Percentiles rank a stretch among this genome's conserved stretches.
These are phyloP conservation scores for Eristalis intricaria DNA, from an alignment of 2,888 invertebrate species.

Conservation along the genomic window DNA sequence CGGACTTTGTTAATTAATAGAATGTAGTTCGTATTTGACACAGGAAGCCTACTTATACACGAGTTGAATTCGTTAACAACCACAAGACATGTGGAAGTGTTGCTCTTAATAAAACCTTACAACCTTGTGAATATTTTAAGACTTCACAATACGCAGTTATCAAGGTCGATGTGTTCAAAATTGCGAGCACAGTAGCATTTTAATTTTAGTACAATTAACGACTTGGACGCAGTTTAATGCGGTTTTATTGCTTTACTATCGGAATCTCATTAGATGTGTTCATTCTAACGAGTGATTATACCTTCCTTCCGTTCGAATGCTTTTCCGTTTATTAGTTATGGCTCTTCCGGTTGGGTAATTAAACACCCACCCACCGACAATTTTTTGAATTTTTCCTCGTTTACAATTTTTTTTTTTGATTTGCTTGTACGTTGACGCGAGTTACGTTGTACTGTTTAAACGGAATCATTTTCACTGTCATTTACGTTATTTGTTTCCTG, in stretches of 20 bases:
- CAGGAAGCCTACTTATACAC: not conserved
- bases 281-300: conserved; percentile 28
- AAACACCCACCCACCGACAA: conserved; percentile 11
- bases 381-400: not conserved
- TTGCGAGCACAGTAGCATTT: conserved; percentile 11
- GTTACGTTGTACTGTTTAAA: not conserved
- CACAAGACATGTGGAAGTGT: not conserved
- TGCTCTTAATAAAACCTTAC: not conserved
- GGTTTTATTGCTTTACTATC: conserved; percentile 14
- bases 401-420: not conserved
- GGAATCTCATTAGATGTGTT: conserved; percentile 36
- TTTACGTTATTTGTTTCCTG: no score
- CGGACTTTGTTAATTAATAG: no score
- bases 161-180: conserved; percentile 19
- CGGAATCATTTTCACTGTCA: no score
- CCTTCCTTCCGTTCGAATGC: conserved; percentile 25
- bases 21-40: not conserved
- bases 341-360: conserved; percentile 41
- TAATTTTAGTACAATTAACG: conserved; percentile 4
- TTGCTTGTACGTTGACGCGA: not conserved
- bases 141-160: not conserved
- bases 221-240: conserved; percentile 14
- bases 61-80: not conserved
- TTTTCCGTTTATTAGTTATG: conserved; percentile 31
- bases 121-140: not conserved